These are phyloP conservation scores for Lagorchestes hirsutus DNA, from an alignment of 2,797 vertebrate genomes.

Conservation along the genomic window DNA sequence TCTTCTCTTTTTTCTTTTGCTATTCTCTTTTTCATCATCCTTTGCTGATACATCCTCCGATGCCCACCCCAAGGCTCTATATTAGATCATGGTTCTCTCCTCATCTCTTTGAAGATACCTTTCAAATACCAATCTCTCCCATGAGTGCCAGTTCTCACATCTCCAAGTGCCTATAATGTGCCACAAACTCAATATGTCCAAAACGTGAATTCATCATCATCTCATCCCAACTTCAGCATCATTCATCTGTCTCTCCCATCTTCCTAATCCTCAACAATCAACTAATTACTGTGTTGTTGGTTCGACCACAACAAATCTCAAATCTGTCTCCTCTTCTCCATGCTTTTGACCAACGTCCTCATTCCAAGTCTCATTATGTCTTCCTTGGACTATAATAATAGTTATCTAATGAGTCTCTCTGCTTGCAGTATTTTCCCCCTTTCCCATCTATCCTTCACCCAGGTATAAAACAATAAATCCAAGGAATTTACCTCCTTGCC, in stretches of 20 bases:
- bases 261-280: neutral
- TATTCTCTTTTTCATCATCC: neutral
- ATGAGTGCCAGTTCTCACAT: neutral
- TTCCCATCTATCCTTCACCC: neutral
- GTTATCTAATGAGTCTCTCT: neutral
- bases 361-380: neutral
- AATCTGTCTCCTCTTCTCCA: neutral
- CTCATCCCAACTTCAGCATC: neutral
- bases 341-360: neutral
- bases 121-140: neutral
- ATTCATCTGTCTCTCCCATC: neutral
- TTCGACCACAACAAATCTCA: neutral
- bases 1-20: too few relatives aligned
- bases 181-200: neutral
- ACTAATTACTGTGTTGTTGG: neutral
- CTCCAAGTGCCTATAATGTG: neutral
- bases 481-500: neutral
- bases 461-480: neutral
- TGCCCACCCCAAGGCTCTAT: neutral
- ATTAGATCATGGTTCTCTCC: neutral
- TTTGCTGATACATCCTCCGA: neutral
- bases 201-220: neutral
- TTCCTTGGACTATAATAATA: neutral
- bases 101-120: neutral
- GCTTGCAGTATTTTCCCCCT: neutral